A percentile compares a stretch with the other conserved stretches of the same genome.
These are phyloP conservation scores for Hippopotamus amphibius DNA, from an alignment of 2,113 vertebrate species.

Conservation along the genomic window DNA sequence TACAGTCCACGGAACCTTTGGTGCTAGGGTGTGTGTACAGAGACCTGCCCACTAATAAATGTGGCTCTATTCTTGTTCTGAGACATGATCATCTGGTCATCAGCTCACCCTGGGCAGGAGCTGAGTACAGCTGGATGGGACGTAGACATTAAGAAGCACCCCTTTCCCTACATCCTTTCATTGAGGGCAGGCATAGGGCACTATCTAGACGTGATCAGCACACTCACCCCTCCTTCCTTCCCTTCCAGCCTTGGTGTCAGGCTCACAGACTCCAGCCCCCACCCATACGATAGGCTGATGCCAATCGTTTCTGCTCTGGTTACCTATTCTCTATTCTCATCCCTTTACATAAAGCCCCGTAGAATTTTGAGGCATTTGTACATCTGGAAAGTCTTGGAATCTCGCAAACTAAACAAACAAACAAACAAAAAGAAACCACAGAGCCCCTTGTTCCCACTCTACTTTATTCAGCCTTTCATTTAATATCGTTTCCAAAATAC, in stretches of 20 bases:
- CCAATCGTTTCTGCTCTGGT: slow-evolving; percentile 74
- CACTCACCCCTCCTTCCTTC: not conserved
- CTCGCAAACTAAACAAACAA: slow-evolving; percentile 7
- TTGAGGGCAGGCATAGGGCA: not conserved
- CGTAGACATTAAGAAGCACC: too few relatives aligned
- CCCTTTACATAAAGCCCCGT: slow-evolving; percentile 65
- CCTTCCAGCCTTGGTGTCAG: not conserved
- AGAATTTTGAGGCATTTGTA: slow-evolving; percentile 62
- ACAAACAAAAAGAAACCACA: not conserved
- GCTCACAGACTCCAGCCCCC: not conserved
- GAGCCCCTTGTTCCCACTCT: not conserved
- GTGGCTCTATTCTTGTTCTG: not conserved
- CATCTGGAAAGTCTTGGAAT: slow-evolving; percentile 15
- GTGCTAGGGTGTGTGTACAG: not conserved
- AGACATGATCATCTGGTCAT: not conserved
- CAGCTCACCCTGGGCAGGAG: not conserved
- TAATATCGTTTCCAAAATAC: not conserved
- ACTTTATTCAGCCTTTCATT: not conserved
- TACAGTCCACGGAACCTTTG: not conserved
- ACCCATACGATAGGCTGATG: slow-evolving; percentile 14
- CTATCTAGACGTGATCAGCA: accelerated
- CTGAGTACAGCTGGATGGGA: not conserved
- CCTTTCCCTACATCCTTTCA: not conserved
- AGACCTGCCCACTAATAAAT: not conserved
- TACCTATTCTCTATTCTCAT: slow-evolving; percentile 71